Conservation (phyloP, 1,140 invertebrate species). For the Atta colombica region DNA sequence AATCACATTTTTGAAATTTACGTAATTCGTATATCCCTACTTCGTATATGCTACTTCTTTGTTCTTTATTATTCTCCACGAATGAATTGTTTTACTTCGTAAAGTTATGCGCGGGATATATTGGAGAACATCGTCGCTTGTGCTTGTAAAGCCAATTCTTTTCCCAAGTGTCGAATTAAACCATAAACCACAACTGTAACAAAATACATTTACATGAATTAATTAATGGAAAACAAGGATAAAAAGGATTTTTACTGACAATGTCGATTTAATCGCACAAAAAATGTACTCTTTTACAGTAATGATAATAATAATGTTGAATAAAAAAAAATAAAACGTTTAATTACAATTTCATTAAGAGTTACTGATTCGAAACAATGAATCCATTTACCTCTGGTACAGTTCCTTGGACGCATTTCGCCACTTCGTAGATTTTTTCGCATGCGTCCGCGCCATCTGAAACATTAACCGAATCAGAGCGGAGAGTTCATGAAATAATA, state of each 20-base stretch:
- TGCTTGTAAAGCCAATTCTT: background rate
- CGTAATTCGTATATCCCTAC: constrained; percentile 24
- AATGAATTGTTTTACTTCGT: constrained; percentile 5
- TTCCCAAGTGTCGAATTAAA: constrained; percentile 64
- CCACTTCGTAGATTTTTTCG: constrained; percentile 78
- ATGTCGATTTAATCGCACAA: background rate
- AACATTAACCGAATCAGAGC: constrained; percentile 43
- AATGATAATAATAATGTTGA: background rate
- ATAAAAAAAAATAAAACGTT: background rate
- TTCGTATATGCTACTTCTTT: constrained; percentile 22
- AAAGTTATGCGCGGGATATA: background rate
- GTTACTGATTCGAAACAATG: constrained; percentile 19
- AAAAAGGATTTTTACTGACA: background rate
- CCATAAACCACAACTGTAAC: constrained; percentile 81
- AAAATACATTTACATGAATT: constrained; percentile 19
- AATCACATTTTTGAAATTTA: constrained; percentile 5
- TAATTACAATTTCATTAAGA: constrained; percentile 7
- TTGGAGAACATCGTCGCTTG: constrained; percentile 2
- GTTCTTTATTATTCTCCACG: background rate
- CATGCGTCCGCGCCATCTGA: constrained; percentile 77
- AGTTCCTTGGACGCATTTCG: constrained; percentile 73
- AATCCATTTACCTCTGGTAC: constrained; percentile 78
- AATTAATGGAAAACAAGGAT: background rate
- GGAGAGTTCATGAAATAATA: background rate
- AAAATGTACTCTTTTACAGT: background rate